Conservation (phyloP, 2,797 vertebrate species). For the Crenichthys baileyi region DNA sequence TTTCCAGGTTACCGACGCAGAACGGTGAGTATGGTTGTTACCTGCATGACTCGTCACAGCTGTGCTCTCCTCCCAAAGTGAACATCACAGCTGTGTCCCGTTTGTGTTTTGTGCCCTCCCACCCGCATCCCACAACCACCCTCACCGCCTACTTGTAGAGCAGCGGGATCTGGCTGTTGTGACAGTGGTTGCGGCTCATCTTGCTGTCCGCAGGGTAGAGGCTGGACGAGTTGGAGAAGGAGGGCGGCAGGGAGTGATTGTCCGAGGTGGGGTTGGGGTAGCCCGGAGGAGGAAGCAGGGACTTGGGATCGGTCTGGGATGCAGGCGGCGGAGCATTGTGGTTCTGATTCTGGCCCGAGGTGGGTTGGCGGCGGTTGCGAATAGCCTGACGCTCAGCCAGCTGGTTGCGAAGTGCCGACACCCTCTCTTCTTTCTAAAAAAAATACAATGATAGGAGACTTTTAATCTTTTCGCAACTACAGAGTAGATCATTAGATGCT, state of each 20-base stretch:
- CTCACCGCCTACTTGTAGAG: slow-evolving; percentile 87
- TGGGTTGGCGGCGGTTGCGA: slow-evolving; percentile 87
- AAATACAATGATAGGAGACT: neutral
- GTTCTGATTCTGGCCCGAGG: slow-evolving; percentile 82
- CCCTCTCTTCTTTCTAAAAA: slow-evolving; percentile 90
- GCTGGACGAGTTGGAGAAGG: slow-evolving; percentile 84
- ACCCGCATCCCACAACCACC: slow-evolving; percentile 2
- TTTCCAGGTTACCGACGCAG: slow-evolving; percentile 36
- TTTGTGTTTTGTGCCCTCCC: slow-evolving; percentile 31
- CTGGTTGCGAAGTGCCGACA: slow-evolving; percentile 91
- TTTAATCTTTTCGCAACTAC: neutral
- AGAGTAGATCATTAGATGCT: neutral
- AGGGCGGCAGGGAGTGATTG: slow-evolving; percentile 83
- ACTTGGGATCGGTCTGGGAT: slow-evolving; percentile 81
- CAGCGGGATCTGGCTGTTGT: slow-evolving; percentile 91
- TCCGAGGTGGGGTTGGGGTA: slow-evolving; percentile 80
- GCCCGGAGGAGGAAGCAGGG: slow-evolving; percentile 80
- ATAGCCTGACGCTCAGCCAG: slow-evolving; percentile 90
- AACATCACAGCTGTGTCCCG: slow-evolving; percentile 64
- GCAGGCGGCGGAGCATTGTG: slow-evolving; percentile 77
- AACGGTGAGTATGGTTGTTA: slow-evolving; percentile 50
- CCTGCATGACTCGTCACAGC: slow-evolving; percentile 37
- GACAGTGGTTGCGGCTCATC: slow-evolving; percentile 91
- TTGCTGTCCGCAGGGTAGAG: slow-evolving; percentile 88
- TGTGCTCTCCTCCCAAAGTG: slow-evolving; percentile 51